Percentiles rank a stretch among this genome's conserved stretches.
phyloP scores from a whole-genome alignment of 2,797 vertebrate species.

The Chelonia mydas region DNA sequence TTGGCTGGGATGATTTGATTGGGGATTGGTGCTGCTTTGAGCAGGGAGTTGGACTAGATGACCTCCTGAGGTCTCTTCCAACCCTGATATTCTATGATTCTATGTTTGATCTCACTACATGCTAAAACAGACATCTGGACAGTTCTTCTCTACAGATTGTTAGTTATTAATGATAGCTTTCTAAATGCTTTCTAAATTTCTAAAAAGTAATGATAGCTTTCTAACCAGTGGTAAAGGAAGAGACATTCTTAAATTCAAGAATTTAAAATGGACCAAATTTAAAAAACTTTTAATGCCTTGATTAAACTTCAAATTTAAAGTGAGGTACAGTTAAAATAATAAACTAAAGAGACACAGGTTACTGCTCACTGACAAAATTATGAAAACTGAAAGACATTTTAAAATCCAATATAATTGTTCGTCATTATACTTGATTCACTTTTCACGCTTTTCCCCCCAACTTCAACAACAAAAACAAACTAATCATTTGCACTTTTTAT shows the following conservation, averaged over 20 bases:
- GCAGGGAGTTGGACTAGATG: too few species aligned
- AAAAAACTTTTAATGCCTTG: background rate
- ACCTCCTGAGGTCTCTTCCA: too few species aligned
- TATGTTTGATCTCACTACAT: background rate
- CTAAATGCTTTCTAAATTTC: background rate
- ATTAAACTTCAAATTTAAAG: background rate
- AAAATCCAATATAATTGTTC: background rate
- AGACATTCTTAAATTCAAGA: fast-evolving
- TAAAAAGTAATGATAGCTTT: background rate
- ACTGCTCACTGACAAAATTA: background rate
- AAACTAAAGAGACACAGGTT: too few species aligned
- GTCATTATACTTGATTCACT: background rate
- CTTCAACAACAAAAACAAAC: background rate
- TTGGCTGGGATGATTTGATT: too few species aligned
- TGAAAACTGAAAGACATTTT: background rate
- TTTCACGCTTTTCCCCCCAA: background rate
- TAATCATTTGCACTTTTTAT: background rate
- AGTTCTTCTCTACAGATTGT: background rate
- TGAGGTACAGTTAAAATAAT: background rate
- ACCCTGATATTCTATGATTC: too few species aligned
- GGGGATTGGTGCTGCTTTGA: too few species aligned
- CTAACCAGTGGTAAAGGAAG: background rate
- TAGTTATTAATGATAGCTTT: background rate
- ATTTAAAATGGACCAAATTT: background rate
- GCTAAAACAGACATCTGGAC: background rate